Conservation (phyloP, 2,888 invertebrate genomes). For the Dryocosmus kuriphilus region DNA sequence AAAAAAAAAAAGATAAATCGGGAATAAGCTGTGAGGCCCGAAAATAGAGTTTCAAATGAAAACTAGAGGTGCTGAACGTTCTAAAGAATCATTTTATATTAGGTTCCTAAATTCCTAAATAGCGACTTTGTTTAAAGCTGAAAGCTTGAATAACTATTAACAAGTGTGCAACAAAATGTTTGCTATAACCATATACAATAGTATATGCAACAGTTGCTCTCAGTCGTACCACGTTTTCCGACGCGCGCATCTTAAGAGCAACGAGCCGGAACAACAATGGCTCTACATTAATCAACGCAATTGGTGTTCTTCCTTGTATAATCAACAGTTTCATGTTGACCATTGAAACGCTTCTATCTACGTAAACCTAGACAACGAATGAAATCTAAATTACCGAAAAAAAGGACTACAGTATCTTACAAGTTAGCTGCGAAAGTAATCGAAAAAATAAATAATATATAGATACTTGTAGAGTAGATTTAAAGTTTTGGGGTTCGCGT, state of each 20-base stretch:
- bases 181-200: conserved; percentile 75
- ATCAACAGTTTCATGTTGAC: conserved; percentile 75
- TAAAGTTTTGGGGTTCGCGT: conserved; percentile 52
- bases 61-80: background rate
- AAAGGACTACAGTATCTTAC: conserved; percentile 22
- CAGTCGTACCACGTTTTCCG: conserved; percentile 72
- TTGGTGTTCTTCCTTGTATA: conserved; percentile 77
- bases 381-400: conserved; percentile 35
- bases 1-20: too few relatives aligned
- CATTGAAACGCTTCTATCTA: conserved; percentile 72
- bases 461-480: conserved; percentile 53
- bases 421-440: conserved; percentile 30
- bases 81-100: conserved; percentile 26
- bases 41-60: background rate
- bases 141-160: conserved; percentile 71
- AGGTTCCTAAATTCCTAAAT: conserved; percentile 53
- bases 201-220: conserved; percentile 76
- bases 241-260: conserved; percentile 57
- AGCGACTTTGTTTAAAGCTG: conserved; percentile 65
- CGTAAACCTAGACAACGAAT: conserved; percentile 70
- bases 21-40: background rate
- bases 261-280: conserved; percentile 61
- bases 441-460: conserved; percentile 43
- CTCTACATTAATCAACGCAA: conserved; percentile 73
- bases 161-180: conserved; percentile 65